These are phyloP conservation scores for Lanius collurio DNA, from an alignment of 2,113 vertebrate species.

Conservation along the genomic window DNA sequence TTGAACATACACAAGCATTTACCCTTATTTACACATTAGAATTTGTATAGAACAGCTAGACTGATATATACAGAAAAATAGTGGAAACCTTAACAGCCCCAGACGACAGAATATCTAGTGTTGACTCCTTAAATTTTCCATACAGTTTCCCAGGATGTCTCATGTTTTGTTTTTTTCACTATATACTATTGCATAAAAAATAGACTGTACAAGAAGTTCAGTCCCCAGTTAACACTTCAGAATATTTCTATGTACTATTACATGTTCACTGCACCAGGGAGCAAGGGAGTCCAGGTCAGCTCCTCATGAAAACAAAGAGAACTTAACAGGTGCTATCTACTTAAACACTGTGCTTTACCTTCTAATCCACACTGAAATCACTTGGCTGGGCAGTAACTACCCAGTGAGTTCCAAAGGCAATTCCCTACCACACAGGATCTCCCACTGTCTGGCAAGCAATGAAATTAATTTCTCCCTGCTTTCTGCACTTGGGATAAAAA, in stretches of 20 bases:
- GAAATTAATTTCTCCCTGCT: slow-evolving; percentile 93
- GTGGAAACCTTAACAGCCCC: slow-evolving; percentile 59
- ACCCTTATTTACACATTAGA: slow-evolving; percentile 62
- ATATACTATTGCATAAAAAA: slow-evolving; percentile 64
- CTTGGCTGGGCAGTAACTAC: neutral
- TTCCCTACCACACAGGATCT: slow-evolving; percentile 90
- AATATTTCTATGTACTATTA: neutral
- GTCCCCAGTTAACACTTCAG: slow-evolving; percentile 8
- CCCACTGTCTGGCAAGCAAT: slow-evolving; percentile 93
- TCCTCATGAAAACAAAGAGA: neutral
- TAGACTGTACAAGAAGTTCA: slow-evolving; percentile 44
- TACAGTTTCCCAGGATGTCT: slow-evolving; percentile 76
- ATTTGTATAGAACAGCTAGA: slow-evolving; percentile 51
- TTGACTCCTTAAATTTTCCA: slow-evolving; percentile 71
- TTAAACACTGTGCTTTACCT: slow-evolving; percentile 48
- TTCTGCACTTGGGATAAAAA: slow-evolving; percentile 93
- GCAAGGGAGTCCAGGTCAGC: neutral
- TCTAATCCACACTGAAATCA: neutral
- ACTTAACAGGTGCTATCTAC: neutral
- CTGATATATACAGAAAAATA: slow-evolving; percentile 63
- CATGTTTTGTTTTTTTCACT: neutral
- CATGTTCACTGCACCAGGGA: neutral
- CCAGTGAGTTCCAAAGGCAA: slow-evolving; percentile 95
- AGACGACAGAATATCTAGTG: slow-evolving; percentile 32
- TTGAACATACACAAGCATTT: slow-evolving; percentile 62